Evolutionary conservation across 64 coral and sea anemone genomes (phyloP).

Genomic region (Pocillopora damicornis): DNA sequence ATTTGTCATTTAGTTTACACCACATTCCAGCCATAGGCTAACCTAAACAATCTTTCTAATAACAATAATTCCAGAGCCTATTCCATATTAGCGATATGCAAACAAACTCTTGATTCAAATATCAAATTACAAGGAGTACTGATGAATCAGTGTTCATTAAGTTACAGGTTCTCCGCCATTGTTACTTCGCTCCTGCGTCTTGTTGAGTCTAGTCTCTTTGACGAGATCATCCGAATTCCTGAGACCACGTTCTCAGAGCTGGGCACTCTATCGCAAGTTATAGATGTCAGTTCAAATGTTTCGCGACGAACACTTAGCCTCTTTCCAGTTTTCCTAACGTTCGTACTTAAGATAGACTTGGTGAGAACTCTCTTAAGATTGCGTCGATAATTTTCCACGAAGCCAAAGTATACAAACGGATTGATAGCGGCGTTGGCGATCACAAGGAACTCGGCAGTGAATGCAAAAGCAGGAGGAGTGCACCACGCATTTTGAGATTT

Average conservation of each 20-base stretch:
- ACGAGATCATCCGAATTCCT: neutral
- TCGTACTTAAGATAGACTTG: neutral
- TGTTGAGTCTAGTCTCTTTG: neutral
- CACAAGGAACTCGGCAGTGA: neutral
- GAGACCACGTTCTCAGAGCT: neutral
- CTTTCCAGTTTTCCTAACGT: neutral
- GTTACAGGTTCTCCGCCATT: neutral
- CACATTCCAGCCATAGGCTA: too few species aligned
- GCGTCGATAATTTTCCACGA: constrained; percentile 31
- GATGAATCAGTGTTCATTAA: neutral
- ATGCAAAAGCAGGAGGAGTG: neutral
- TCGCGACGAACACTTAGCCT: constrained; percentile 1
- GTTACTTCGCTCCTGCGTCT: neutral
- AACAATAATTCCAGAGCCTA: too few species aligned
- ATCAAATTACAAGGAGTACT: neutral
- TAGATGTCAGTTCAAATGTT: constrained; percentile 21
- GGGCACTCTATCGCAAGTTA: neutral
- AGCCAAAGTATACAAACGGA: constrained; percentile 14
- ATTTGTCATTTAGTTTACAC: too few species aligned
- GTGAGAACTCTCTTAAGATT: neutral
- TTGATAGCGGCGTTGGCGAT: constrained; percentile 13
- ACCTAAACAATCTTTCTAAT: too few species aligned
- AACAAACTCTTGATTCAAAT: too few species aligned
- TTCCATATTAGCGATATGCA: too few species aligned
- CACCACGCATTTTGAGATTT: neutral